A percentile compares a stretch with the other conserved stretches of the same genome.
phyloP scores from a whole-genome alignment of 64 coral and sea anemone species.

The Trachythela sp. region DNA sequence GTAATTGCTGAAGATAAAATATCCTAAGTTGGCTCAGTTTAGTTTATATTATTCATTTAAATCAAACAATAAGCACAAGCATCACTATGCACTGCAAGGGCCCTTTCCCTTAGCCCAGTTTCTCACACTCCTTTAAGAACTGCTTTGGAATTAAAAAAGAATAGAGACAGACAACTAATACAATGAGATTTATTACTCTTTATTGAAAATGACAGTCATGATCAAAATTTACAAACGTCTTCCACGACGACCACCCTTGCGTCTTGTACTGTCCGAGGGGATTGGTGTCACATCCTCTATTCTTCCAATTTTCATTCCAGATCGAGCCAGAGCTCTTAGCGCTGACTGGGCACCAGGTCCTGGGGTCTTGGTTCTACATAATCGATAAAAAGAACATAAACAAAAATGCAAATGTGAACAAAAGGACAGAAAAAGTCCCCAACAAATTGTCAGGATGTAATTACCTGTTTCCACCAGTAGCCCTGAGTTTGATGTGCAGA shows the following conservation, averaged over 20 bases:
- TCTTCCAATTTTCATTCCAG: slow-evolving; percentile 99
- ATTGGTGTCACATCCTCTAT: slow-evolving; percentile 99
- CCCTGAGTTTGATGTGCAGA: slow-evolving; percentile 90
- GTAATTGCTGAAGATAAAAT: too few species aligned
- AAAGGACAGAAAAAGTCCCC: too few species aligned
- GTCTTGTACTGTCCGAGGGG: slow-evolving; percentile 96
- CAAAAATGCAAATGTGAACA: neutral
- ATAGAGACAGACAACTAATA: neutral
- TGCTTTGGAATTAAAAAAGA: neutral
- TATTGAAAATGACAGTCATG: slow-evolving; percentile 7
- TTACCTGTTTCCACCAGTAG: slow-evolving; percentile 97
- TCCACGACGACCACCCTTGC: slow-evolving; percentile 96
- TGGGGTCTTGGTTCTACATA: slow-evolving; percentile 86
- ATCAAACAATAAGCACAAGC: too few species aligned
- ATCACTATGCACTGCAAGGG: too few species aligned
- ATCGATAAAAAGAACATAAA: neutral
- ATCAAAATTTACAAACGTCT: slow-evolving; percentile 88
- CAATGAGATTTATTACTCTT: neutral
- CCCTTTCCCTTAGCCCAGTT: too few species aligned
- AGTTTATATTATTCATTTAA: too few species aligned
- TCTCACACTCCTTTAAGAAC: too few species aligned
- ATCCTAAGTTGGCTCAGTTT: too few species aligned
- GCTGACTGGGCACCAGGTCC: slow-evolving; percentile 98
- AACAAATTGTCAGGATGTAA: neutral
- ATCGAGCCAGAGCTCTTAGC: slow-evolving; percentile 83